Evolutionary conservation across 2,888 invertebrate species (phyloP).

Genomic region (Xanthia togata): DNA sequence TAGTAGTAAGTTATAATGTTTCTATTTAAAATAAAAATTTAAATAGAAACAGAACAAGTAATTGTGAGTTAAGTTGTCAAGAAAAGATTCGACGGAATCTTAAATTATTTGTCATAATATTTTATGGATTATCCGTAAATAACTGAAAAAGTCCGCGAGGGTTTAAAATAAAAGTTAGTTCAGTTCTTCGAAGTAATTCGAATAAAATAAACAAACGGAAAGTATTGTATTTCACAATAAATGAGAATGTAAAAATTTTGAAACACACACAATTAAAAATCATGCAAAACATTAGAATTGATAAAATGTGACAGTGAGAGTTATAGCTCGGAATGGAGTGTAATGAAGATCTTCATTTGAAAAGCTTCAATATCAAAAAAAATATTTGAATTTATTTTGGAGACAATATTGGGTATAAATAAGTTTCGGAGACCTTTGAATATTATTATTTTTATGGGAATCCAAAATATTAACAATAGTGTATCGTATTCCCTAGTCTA

Average conservation of each 20-base stretch:
- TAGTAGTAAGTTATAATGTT: no score
- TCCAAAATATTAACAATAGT: neutral
- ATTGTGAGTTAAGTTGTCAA: neutral
- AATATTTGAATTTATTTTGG: neutral
- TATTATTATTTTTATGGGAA: neutral
- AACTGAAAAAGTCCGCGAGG: neutral
- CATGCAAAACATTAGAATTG: constrained; percentile 29
- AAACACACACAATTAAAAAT: constrained; percentile 20
- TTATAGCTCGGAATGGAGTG: neutral
- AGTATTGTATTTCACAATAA: neutral
- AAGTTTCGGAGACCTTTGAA: neutral
- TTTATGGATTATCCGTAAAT: neutral
- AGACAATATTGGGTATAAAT: neutral
- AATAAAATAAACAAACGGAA: neutral
- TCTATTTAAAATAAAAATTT: neutral
- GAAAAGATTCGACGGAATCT: neutral
- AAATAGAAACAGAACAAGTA: neutral
- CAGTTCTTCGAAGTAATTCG: neutral
- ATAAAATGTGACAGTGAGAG: constrained; percentile 1
- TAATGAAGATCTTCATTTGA: neutral
- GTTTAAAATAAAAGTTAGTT: neutral
- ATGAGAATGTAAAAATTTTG: constrained; percentile 13
- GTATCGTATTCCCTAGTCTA: neutral
- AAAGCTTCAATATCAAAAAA: no score
- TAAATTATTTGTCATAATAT: neutral